These are phyloP conservation scores for Paracanthobrama guichenoti DNA, from an alignment of 2,113 vertebrate species.

Conservation along the genomic window DNA sequence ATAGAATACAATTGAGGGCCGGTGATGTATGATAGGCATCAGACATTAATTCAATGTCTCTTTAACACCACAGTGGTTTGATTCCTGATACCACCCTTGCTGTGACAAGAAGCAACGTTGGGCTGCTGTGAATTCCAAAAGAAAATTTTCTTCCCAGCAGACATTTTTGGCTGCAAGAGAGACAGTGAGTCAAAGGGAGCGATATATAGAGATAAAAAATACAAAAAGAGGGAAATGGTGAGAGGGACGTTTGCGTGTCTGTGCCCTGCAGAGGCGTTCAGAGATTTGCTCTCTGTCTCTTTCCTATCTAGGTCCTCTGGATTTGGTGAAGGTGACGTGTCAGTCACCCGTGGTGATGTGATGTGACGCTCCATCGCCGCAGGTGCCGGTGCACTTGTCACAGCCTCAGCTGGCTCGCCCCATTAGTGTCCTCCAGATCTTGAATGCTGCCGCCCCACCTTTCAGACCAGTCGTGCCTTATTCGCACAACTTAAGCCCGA, in stretches of 20 bases:
- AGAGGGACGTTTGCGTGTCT: not conserved
- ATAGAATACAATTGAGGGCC: not conserved
- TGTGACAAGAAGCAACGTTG: slow-evolving; percentile 5
- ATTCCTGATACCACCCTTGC: not conserved
- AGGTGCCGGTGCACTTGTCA: slow-evolving; percentile 45
- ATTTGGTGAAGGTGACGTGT: slow-evolving; percentile 51
- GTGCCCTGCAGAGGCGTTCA: slow-evolving; percentile 17
- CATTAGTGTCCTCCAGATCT: slow-evolving; percentile 25
- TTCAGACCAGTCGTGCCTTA: slow-evolving; percentile 20
- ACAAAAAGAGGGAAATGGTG: slow-evolving; percentile 17
- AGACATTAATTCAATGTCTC: slow-evolving; percentile 13
- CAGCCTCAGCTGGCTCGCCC: slow-evolving; percentile 19
- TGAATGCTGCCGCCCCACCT: not conserved
- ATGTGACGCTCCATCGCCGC: slow-evolving; percentile 44
- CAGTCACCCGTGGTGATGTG: slow-evolving; percentile 39
- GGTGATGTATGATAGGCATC: slow-evolving; percentile 18
- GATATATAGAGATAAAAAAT: slow-evolving; percentile 37
- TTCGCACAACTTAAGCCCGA: not conserved
- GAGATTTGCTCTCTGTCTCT: slow-evolving; percentile 2
- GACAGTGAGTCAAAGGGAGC: slow-evolving; percentile 33
- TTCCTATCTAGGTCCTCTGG: slow-evolving; percentile 15
- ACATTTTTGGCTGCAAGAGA: not conserved
- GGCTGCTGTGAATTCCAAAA: slow-evolving; percentile 15
- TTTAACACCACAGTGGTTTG: slow-evolving; percentile 9
- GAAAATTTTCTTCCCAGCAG: not conserved